Evolutionary conservation across 2,888 invertebrate genomes (phyloP).

Genomic region (Tillus elongatus): DNA sequence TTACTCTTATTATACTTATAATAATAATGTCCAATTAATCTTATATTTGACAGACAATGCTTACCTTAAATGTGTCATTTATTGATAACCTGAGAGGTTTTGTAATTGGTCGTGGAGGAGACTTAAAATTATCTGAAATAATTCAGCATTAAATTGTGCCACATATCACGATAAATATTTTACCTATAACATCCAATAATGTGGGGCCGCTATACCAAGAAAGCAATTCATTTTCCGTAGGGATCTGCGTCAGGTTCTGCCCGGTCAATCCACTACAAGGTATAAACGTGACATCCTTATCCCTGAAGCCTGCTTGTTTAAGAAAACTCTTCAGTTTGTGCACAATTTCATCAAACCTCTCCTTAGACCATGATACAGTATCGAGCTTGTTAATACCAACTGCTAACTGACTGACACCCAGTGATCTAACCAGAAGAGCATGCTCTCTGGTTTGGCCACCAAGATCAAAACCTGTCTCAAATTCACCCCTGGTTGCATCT

Average conservation of each 20-base stretch:
- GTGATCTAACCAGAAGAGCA: constrained; percentile 78
- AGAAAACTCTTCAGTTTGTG: constrained; percentile 72
- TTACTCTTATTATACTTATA: no score
- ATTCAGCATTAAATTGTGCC: background rate
- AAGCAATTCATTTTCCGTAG: constrained; percentile 53
- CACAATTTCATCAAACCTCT: constrained; percentile 83
- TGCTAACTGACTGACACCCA: constrained; percentile 86
- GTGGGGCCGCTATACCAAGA: constrained; percentile 80
- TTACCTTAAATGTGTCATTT: constrained; percentile 89
- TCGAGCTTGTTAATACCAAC: constrained; percentile 97
- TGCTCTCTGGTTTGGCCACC: constrained; percentile 98
- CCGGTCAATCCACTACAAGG: constrained; percentile 97
- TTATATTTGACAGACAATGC: no score
- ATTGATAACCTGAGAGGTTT: constrained; percentile 89
- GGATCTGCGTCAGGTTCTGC: constrained; percentile 71
- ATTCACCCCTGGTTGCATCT: constrained; percentile 93
- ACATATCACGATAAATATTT: constrained; percentile 17
- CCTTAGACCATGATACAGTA: constrained; percentile 86
- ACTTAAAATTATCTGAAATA: constrained; percentile 64
- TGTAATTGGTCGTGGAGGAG: constrained; percentile 76
- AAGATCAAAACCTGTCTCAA: constrained; percentile 96
- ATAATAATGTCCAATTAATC: no score
- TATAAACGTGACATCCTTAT: constrained; percentile 76
- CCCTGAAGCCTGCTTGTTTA: constrained; percentile 86
- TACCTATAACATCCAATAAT: constrained; percentile 75